Base-by-base conservation (phyloP, 2,113 vertebrate genomes). In the Otolemur garnettii region DNA sequence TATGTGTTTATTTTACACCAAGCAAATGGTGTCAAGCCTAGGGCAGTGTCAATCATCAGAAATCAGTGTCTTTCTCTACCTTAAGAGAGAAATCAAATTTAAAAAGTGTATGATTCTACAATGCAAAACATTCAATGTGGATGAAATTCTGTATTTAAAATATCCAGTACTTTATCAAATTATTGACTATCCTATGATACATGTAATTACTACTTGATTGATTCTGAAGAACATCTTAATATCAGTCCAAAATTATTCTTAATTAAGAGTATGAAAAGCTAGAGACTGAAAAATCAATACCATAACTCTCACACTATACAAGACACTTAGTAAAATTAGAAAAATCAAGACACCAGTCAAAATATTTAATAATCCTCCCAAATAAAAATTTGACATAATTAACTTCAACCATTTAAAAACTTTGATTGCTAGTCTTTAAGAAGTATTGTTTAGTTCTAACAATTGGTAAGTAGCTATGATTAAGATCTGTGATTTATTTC, bases 71-170 rank as follows among this genome's bases (percentile, higher is more conserved):
- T 82, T 78, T 93, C 60, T 91, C 66, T 87, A 92, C 13, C 24
- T 82, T 22, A 72, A 81, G 55, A 82, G 33, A 84, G n/a, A 85
- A 91, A 78, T 59, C 38, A 89, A 86, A 93, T 79, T 42, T 55
- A 78, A 94, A 94, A 94, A 72, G 6, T 22, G 38, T 33, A 60
- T 78, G 33, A 79, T 26, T 83, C n/a, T 83, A 75, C 87, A 90
- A 87, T 33, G 26, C n/a, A 66, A 62, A 93, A 50, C 45, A 50
- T 64, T 78, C 83, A 68, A 92, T 33, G 8, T 57, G 45, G 38
- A 93, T 97, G 5, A 81, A 97, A 87, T 83, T 80, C 53, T 80
- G 74, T 10, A 74, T 57, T 95, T 92, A 90, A 90, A 85, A 83
- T 68, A 72, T 14, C 33, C 30, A 71, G 8, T 35, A 66, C 38